Evolutionary conservation across 2,888 invertebrate genomes (phyloP).

Genomic region (Ectemnius cavifrons): DNA sequence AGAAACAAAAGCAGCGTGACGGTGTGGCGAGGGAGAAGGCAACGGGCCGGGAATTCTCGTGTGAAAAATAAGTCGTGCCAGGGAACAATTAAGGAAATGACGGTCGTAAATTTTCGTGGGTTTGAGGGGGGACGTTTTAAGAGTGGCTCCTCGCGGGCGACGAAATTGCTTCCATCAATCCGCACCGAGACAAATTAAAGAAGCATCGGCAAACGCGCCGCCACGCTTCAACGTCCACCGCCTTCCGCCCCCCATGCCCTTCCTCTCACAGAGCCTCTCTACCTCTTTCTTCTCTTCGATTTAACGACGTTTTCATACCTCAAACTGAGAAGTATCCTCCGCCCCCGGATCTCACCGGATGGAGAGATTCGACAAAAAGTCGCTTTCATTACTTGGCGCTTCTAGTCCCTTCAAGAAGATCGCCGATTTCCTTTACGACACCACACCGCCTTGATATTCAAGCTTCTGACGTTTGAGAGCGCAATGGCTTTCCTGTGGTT

Average conservation of each 20-base stretch:
- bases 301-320: conserved; percentile 61
- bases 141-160: conserved; percentile 59
- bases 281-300: conserved; percentile 22
- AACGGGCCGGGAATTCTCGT: conserved; percentile 32
- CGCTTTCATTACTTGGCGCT: conserved; percentile 14
- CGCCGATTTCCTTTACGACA: conserved; percentile 18
- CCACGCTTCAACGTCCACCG: conserved; percentile 5
- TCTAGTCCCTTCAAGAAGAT: conserved; percentile 12
- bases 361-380: background rate
- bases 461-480: conserved; percentile 6
- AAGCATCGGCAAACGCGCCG: conserved; percentile 55
- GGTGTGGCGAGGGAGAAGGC: conserved; percentile 5
- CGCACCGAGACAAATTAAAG: conserved; percentile 70
- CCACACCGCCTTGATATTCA: conserved; percentile 7
- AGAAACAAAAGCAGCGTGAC: conserved; percentile 27
- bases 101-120: conserved; percentile 68
- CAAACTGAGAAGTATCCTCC: background rate
- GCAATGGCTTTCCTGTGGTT: too few relatives aligned
- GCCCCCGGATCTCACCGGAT: background rate
- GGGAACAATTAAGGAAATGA: conserved; percentile 73
- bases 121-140: conserved; percentile 61
- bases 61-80: conserved; percentile 67
- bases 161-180: conserved; percentile 75
- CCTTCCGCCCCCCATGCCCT: conserved; percentile 15
- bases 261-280: background rate